phyloP scores from a whole-genome alignment of 37 sponge, comb jelly and placozoan species.

The Oscarella lobularis region DNA sequence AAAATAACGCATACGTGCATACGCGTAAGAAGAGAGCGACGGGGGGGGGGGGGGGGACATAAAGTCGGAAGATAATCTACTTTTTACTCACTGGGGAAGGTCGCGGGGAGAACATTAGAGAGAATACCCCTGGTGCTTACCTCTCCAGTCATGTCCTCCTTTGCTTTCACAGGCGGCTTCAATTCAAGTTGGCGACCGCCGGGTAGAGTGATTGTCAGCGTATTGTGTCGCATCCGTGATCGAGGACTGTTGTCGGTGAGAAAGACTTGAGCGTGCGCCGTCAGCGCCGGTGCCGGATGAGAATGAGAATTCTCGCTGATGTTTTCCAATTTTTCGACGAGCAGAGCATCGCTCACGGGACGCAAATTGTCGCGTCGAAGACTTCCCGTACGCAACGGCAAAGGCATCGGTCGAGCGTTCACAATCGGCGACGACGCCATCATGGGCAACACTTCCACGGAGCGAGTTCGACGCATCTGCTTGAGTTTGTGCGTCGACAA shows the following conservation, averaged over 20 bases:
- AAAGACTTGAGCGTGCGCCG: neutral
- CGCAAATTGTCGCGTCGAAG: neutral
- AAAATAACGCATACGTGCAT: too few relatives aligned
- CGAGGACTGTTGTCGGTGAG: neutral
- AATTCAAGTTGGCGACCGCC: neutral
- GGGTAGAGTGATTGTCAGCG: neutral
- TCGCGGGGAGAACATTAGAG: neutral
- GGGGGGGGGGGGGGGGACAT: too few relatives aligned
- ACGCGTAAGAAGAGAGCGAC: too few relatives aligned
- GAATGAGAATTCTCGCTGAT: too few relatives aligned
- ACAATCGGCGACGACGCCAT: too few relatives aligned
- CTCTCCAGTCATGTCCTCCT: neutral
- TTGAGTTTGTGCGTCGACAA: neutral
- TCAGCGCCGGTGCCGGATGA: too few relatives aligned
- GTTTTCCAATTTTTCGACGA: neutral
- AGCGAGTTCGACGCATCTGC: neutral
- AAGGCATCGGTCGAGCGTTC: neutral
- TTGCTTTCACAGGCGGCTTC: conserved; percentile 1
- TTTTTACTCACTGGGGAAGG: too few relatives aligned
- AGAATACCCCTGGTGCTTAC: neutral
- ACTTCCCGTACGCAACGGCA: neutral
- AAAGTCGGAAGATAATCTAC: too few relatives aligned
- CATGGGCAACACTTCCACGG: neutral
- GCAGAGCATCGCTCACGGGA: neutral
- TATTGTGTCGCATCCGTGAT: neutral